Base-by-base conservation (phyloP, 2,113 vertebrate genomes). In the Heterocephalus glaber region DNA sequence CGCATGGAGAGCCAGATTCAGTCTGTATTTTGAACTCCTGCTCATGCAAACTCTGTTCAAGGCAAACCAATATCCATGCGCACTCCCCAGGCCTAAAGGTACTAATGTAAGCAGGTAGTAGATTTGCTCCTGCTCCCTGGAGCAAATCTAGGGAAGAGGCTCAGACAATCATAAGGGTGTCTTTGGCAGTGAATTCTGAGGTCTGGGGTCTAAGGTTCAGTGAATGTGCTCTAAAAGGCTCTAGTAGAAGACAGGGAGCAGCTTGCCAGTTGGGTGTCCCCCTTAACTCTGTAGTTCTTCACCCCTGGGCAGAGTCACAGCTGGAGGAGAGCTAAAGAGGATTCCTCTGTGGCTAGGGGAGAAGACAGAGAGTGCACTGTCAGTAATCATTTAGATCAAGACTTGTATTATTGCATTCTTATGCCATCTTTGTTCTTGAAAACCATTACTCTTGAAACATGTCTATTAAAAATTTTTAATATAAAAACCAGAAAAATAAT, bases 51-150 rank as follows among this genome's bases (percentile, higher is more conserved):
- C 35, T 82, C 54, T 35, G 11, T 17, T 38, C 44, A 7, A 26
- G 84, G n/a, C 16, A 84, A 19, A 16, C 20, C 8, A 33, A 20
- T 35, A 63, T 4, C 3, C 10, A 8, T 22, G 6, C 13, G 30
- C 54, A 24, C 47, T 77, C 24, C 77, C 41, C 5, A 41, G 44
- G 24, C 30, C n/a, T 66, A 66, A 1, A 0, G 3, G 5, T 17
- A 24, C 24, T 84, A 38, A 63, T 0, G 0, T 74, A 14, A n/a
- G 19, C 1, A 1, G n/a, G n/a, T n/a, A 19, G 17, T n/a, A 2
- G 13, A 70, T 8, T 24, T n/a, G n/a, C n/a, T 9, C 22, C 47
- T 44, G 9, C 12, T 17, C 33, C 52, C 22, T 52, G n/a, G 8
- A 76, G 22, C 26, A 72, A 54, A 33, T 76, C 56, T 63, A 30